Percentiles rank a stretch among this genome's conserved stretches.
phyloP scores from a whole-genome alignment of 2,888 invertebrate species.

The Ligdia adustata region DNA sequence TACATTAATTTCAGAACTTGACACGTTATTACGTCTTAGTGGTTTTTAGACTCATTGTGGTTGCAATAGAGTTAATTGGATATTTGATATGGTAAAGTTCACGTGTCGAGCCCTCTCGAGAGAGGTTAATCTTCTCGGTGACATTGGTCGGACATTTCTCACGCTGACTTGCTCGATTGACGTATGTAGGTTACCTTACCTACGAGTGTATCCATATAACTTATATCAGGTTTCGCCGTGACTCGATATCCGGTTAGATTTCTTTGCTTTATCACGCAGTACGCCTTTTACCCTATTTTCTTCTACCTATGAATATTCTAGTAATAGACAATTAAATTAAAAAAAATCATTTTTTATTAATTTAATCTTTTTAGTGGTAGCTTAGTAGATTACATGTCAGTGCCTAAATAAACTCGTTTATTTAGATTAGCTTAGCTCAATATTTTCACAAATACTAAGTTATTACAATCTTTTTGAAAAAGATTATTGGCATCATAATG shows the following conservation, averaged over 20 bases:
- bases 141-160: constrained; percentile 57
- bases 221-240: constrained; percentile 37
- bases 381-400: constrained; percentile 2
- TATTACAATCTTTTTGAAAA: neutral
- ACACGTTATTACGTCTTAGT: constrained; percentile 14
- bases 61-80: constrained; percentile 37
- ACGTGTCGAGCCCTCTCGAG: constrained; percentile 46
- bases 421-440: neutral
- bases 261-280: constrained; percentile 41
- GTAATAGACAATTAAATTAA: too few species aligned
- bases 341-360: too few species aligned
- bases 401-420: neutral
- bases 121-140: constrained; percentile 55
- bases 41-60: constrained; percentile 12
- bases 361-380: too few species aligned
- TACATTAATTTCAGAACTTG: constrained; percentile 6
- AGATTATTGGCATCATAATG: constrained; percentile 16
- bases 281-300: too few species aligned
- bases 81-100: constrained; percentile 43
- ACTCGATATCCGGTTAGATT: constrained; percentile 8
- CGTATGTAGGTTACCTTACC: constrained; percentile 55
- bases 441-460: neutral
- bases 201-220: constrained; percentile 32
- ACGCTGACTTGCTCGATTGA: constrained; percentile 46
- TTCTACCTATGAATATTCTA: too few species aligned